These are phyloP conservation scores for Apodemia zela DNA, from an alignment of 2,888 invertebrate species.

Conservation along the genomic window DNA sequence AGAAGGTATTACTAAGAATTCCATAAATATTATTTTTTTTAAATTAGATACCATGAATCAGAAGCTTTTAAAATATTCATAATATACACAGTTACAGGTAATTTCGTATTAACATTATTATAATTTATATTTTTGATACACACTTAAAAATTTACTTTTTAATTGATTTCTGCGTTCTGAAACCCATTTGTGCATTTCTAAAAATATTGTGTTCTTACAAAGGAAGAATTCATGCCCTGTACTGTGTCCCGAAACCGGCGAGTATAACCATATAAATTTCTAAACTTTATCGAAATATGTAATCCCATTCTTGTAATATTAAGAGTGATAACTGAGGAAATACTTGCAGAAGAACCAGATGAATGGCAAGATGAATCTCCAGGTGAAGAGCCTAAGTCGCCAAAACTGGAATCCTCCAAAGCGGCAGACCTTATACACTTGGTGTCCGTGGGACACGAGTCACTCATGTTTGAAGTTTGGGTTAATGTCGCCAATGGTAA, in stretches of 20 bases:
- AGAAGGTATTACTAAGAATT: not conserved
- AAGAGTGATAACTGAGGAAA: not conserved
- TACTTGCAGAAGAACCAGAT: conserved; percentile 39
- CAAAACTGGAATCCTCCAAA: conserved; percentile 22
- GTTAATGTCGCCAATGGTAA: conserved; percentile 67
- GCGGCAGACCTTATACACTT: conserved; percentile 67
- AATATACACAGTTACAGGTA: not conserved
- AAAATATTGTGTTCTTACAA: too few species aligned
- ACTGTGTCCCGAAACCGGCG: too few species aligned
- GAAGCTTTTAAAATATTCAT: conserved; percentile 13
- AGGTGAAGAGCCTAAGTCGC: conserved; percentile 36
- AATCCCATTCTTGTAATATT: not conserved
- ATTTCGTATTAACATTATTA: not conserved
- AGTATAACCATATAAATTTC: too few species aligned
- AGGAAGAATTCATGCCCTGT: not conserved
- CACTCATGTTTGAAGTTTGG: conserved; percentile 82
- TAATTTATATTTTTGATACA: not conserved
- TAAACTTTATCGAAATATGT: too few species aligned
- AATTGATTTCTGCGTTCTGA: too few species aligned
- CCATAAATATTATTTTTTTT: not conserved
- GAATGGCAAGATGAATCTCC: conserved; percentile 44
- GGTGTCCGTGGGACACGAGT: conserved; percentile 82
- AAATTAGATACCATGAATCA: not conserved
- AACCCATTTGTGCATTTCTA: too few species aligned
- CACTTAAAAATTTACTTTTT: not conserved